phyloP scores from a whole-genome alignment of 2,113 vertebrate genomes.

The Edolisoma coerulescens region DNA sequence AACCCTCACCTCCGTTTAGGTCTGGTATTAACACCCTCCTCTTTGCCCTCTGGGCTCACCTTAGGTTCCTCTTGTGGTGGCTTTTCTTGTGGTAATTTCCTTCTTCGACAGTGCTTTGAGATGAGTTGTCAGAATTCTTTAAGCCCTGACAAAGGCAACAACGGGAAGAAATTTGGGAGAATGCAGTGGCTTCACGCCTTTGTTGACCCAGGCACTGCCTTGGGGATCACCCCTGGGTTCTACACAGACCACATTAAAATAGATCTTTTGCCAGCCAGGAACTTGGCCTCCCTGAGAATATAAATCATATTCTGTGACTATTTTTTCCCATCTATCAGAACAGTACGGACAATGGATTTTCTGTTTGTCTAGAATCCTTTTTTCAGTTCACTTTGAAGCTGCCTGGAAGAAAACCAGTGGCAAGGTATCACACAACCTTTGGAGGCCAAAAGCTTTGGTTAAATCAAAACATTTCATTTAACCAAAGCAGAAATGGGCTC shows the following conservation, averaged over 20 bases:
- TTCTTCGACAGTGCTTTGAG: not conserved
- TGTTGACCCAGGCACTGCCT: not conserved
- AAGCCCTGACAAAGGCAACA: not conserved
- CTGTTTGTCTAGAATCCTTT: not conserved
- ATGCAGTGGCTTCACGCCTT: rapidly evolving
- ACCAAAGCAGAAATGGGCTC: not conserved
- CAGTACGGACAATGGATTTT: not conserved
- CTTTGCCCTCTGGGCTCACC: not conserved
- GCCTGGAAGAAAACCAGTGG: not conserved
- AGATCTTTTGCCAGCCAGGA: not conserved
- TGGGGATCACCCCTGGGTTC: not conserved
- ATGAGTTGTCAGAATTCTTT: not conserved
- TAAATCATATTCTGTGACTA: not conserved
- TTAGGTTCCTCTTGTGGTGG: not conserved
- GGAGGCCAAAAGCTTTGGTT: not conserved
- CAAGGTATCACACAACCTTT: not conserved
- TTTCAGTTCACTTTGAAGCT: not conserved
- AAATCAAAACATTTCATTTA: not conserved
- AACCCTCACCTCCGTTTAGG: not conserved
- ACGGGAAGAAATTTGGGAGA: not conserved
- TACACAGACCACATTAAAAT: not conserved
- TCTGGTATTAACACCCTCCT: not conserved
- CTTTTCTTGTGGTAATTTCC: not conserved
- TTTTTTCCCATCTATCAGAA: not conserved
- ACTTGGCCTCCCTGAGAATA: not conserved